phyloP scores from a whole-genome alignment of 1,140 invertebrate genomes.

The Pantala flavescens region DNA sequence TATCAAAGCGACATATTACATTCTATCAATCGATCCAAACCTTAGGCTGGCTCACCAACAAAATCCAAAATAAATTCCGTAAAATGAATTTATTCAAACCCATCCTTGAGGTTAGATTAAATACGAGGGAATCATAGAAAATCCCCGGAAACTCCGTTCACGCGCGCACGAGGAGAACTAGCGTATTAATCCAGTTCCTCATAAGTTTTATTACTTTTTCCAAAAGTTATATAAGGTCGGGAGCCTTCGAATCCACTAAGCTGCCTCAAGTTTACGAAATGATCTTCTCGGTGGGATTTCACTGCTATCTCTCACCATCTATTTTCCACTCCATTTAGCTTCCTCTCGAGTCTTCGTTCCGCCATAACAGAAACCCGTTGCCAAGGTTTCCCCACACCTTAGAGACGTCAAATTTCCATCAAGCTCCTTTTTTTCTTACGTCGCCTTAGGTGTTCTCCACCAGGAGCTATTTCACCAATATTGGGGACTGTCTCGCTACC shows the following conservation, averaged over 20 bases:
- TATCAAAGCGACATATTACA: no score
- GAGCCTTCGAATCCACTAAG: not conserved
- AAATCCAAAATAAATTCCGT: no score
- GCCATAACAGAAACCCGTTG: not conserved
- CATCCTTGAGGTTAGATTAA: no score
- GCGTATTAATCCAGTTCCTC: not conserved
- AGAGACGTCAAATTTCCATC: not conserved
- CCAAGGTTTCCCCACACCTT: not conserved
- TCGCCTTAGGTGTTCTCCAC: not conserved
- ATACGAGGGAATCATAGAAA: not conserved
- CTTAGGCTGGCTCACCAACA: no score
- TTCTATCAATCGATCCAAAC: no score
- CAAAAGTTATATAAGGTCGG: not conserved
- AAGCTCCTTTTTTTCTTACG: not conserved
- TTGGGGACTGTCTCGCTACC: not conserved
- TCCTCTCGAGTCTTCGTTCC: not conserved
- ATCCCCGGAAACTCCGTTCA: not conserved
- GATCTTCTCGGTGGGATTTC: not conserved
- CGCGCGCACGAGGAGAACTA: not conserved
- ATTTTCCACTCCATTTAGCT: constrained; percentile 7
- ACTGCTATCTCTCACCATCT: not conserved
- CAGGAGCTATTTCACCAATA: not conserved
- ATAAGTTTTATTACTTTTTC: not conserved
- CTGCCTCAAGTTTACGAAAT: not conserved
- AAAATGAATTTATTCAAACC: no score